phyloP scores from a whole-genome alignment of 2,888 invertebrate genomes.

The Apodemia mormo region DNA sequence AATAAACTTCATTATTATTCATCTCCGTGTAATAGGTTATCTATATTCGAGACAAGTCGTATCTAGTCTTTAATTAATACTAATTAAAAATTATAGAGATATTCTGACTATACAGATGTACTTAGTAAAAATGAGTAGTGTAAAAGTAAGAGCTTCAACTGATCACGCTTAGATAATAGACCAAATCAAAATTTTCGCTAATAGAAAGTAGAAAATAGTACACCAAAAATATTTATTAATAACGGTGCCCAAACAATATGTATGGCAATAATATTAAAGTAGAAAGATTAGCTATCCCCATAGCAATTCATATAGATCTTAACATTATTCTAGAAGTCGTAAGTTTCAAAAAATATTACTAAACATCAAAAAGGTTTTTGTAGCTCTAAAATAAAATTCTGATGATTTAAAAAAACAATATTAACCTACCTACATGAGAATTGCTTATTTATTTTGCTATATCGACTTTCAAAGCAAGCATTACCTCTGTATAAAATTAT shows the following conservation, averaged over 20 bases:
- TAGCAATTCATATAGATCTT: conserved; percentile 18
- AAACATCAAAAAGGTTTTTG: background rate
- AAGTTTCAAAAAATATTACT: background rate
- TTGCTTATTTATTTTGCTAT: no score
- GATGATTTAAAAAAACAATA: background rate
- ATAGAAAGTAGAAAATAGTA: conserved; percentile 32
- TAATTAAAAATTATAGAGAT: background rate
- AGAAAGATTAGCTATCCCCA: conserved; percentile 32
- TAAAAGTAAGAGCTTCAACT: conserved; percentile 34
- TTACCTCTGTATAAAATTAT: no score
- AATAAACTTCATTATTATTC: background rate
- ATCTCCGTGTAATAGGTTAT: background rate
- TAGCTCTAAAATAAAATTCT: background rate
- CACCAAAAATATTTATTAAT: conserved; percentile 34
- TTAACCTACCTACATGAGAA: no score
- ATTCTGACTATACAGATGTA: background rate
- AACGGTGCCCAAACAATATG: conserved; percentile 41
- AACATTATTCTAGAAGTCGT: background rate
- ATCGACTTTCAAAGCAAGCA: no score
- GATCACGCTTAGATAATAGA: conserved; percentile 32
- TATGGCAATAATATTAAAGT: conserved; percentile 45
- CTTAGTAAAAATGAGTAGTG: background rate
- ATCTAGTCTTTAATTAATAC: background rate
- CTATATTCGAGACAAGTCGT: background rate
- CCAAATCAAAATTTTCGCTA: conserved; percentile 29